Base-by-base conservation (phyloP, 2,888 invertebrate genomes). In the Sepiola atlantica region DNA sequence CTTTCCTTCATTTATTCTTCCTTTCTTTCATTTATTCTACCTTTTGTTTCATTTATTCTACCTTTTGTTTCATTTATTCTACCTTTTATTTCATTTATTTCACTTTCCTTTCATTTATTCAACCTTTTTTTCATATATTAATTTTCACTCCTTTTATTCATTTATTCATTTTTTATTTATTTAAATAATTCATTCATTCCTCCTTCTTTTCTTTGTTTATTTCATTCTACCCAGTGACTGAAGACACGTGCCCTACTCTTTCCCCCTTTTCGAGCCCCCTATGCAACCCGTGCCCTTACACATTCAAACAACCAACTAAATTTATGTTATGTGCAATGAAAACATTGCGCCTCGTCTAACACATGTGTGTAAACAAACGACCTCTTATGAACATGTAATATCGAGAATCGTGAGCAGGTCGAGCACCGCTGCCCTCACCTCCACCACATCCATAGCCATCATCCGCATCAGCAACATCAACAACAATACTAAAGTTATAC, bases 291-390 rank as follows among this genome's bases (percentile, higher is more conserved):
- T n/a, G 12, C n/a, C 45, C 77, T n/a, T 77, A 77, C 77, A 77
- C 77, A 77, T 77, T n/a, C n/a, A 77, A 77, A 77, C 77, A 77
- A n/a, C n/a, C 77, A 77, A 77, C 77, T n/a, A n/a, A 77, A 77
- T 77, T 77, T 77, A 77, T 77, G 77, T 77, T 32, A 77, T n/a
- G 77, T n/a, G n/a, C 77, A n/a, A n/a, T 77, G n/a, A 77, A 77
- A 77, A 77, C 77, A 77, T 77, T 77, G n/a, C n/a, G 77, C 77
- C 77, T 77, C 77, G 77, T 77, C 77, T 77, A n/a, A 77, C 77
- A 77, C 77, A 77, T 77, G 77, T 77, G 77, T 77, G 77, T 77
- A 77, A 77, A 77, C 77, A 77, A 77, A 32, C 45, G 77, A n/a
- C n/a, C 77, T 77, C n/a, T 77, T 77, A 77, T 32, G 32, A 77